Conservation (phyloP, 2,888 invertebrate genomes). For the Sinelater perroti region DNA sequence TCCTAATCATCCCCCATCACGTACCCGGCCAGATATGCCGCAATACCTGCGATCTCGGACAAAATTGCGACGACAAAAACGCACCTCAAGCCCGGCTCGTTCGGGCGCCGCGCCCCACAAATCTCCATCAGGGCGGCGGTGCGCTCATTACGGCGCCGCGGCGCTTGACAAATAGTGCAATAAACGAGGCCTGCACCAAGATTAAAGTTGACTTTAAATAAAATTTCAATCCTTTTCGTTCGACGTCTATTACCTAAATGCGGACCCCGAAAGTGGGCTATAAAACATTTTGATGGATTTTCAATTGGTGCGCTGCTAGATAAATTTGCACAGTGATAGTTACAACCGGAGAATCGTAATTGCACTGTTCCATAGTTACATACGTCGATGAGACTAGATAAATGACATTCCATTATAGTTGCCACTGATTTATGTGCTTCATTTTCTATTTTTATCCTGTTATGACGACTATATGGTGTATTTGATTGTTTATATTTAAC, state of each 20-base stretch:
- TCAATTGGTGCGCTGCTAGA: no score
- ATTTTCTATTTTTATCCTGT: no score
- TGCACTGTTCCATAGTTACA: no score
- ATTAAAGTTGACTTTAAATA: conserved; percentile 40
- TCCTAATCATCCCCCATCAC: conserved; percentile 36
- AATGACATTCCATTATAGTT: no score
- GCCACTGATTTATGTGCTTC: no score
- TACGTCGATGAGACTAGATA: no score
- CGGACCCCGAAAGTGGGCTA: conserved; percentile 6
- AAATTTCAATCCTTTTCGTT: conserved; percentile 35
- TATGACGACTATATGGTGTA: no score
- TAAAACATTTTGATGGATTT: conserved; percentile 13
- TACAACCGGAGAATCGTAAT: no score
- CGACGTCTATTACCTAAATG: conserved; percentile 28
- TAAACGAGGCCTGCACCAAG: conserved; percentile 41
- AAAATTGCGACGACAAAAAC: conserved; percentile 30
- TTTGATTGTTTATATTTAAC: no score
- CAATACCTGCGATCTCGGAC: conserved; percentile 33
- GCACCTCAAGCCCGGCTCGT: conserved; percentile 10
- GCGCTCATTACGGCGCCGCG: conserved; percentile 43
- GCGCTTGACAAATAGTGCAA: conserved; percentile 46
- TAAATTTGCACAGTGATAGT: no score
- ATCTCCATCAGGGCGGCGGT: conserved; percentile 45
- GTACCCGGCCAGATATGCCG: conserved; percentile 31
- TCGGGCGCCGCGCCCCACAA: conserved; percentile 37